Conservation (phyloP, 2,888 invertebrate genomes). For the Serrognathus titanus region DNA sequence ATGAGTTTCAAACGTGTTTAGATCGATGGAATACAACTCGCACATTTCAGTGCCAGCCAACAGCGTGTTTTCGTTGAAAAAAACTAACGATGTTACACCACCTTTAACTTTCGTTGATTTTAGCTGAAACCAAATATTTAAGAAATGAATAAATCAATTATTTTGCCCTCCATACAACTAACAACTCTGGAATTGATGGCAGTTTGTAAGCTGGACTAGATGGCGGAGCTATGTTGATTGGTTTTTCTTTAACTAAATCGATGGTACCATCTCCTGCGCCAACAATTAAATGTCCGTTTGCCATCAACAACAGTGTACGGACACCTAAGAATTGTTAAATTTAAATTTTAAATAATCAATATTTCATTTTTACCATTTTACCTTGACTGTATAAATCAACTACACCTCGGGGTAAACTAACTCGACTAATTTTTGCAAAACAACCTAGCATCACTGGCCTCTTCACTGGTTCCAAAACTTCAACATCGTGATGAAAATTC, state of each 20-base stretch:
- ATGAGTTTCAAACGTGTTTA: slow-evolving; percentile 63
- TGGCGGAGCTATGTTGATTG: slow-evolving; percentile 15
- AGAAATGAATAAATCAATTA: not conserved
- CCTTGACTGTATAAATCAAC: slow-evolving; percentile 60
- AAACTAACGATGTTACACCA: slow-evolving; percentile 71
- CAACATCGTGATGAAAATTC: slow-evolving; percentile 59
- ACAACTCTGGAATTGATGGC: slow-evolving; percentile 49
- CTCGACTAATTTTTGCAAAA: slow-evolving; percentile 60
- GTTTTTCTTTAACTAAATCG: slow-evolving; percentile 60
- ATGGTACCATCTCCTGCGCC: slow-evolving; percentile 85
- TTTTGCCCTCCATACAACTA: slow-evolving; percentile 41
- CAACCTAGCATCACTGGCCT: slow-evolving; percentile 63
- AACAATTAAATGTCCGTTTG: slow-evolving; percentile 63
- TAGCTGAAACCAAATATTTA: slow-evolving; percentile 37
- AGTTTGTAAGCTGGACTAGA: slow-evolving; percentile 40
- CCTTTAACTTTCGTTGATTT: slow-evolving; percentile 59
- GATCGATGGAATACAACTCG: slow-evolving; percentile 76
- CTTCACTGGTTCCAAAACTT: slow-evolving; percentile 50
- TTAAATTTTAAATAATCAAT: no score
- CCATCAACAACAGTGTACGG: slow-evolving; percentile 60
- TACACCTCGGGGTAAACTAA: slow-evolving; percentile 53
- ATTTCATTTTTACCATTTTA: slow-evolving; percentile 24
- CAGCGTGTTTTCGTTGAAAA: slow-evolving; percentile 59
- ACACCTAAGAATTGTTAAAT: slow-evolving; percentile 52
- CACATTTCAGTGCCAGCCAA: slow-evolving; percentile 73